These are phyloP conservation scores for Odontophorus gujanensis DNA, from an alignment of 2,113 vertebrate species.

Conservation along the genomic window DNA sequence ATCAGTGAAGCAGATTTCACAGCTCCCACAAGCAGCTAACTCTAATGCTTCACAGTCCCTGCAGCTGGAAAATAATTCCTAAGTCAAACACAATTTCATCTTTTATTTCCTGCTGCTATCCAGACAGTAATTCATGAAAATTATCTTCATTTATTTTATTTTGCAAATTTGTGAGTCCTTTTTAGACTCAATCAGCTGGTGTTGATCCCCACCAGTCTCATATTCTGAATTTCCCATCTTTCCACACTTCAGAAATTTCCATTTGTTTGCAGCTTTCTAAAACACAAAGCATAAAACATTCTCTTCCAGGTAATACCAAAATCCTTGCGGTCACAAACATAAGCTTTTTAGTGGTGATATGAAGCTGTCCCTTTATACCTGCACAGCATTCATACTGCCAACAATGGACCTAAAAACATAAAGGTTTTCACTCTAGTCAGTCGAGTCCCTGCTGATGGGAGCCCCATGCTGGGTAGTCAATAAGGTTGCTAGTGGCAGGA, in stretches of 20 bases:
- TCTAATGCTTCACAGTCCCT: neutral
- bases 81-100: neutral
- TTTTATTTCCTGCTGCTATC: neutral
- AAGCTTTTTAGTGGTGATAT: fast-evolving
- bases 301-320: neutral
- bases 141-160: neutral
- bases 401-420: neutral
- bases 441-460: neutral
- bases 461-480: neutral
- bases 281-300: neutral
- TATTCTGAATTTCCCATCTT: neutral
- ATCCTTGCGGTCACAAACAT: neutral
- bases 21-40: neutral
- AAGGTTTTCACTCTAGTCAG: neutral
- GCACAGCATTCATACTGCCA: neutral
- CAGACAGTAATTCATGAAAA: neutral
- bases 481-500: neutral
- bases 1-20: neutral
- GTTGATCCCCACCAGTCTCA: neutral
- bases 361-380: neutral
- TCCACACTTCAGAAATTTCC: neutral
- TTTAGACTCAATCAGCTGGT: neutral
- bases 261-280: neutral
- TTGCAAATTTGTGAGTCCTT: neutral
- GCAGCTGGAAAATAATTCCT: neutral